phyloP scores from a whole-genome alignment of 1,140 invertebrate species.

The Thaumatotibia leucotreta region DNA sequence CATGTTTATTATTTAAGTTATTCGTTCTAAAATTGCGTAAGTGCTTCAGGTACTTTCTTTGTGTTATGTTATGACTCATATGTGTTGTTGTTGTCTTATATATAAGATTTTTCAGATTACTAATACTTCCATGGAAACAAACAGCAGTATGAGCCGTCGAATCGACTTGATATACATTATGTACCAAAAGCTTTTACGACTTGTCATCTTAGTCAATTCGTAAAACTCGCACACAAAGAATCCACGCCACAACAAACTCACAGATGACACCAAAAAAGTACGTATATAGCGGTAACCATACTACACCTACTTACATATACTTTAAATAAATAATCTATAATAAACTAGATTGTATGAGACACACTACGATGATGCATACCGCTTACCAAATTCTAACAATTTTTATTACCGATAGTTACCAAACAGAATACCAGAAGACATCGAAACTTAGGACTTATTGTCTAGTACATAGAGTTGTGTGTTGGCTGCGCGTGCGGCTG shows the following conservation, averaged over 20 bases:
- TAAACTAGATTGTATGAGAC: conserved; percentile 14
- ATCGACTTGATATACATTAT: no score
- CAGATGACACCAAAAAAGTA: not conserved
- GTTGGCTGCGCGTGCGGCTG: conserved; percentile 30
- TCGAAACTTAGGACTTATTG: conserved; percentile 32
- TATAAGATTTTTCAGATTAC: no score
- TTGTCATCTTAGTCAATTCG: no score
- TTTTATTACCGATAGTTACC: conserved; percentile 22
- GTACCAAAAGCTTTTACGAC: no score
- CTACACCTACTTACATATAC: conserved; percentile 3
- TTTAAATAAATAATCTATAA: conserved; percentile 11
- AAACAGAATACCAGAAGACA: not conserved
- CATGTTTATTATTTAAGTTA: not conserved
- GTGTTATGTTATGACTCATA: no score
- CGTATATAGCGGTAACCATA: not conserved
- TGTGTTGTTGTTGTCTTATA: no score
- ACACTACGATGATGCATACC: conserved; percentile 28
- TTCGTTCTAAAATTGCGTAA: no score
- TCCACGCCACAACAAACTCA: not conserved
- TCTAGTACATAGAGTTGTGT: conserved; percentile 24
- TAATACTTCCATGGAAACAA: no score
- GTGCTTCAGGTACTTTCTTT: no score
- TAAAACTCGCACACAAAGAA: not conserved
- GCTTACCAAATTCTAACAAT: conserved; percentile 42
- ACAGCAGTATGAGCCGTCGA: no score